phyloP scores from a whole-genome alignment of 2,888 invertebrate species.

The Oxycera nigricornis region DNA sequence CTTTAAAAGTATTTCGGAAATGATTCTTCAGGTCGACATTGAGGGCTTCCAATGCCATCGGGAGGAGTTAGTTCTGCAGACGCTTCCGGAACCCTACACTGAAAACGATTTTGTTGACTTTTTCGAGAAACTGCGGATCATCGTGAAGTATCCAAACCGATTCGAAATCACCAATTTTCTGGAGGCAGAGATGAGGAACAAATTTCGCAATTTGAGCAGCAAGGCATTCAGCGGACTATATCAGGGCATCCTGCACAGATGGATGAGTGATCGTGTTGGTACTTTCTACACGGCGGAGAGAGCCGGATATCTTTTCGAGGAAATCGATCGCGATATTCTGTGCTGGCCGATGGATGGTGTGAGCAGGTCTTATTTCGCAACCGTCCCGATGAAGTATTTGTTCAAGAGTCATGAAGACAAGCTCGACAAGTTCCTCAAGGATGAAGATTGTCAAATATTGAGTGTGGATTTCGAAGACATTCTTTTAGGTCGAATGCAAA shows the following conservation, averaged over 20 bases:
- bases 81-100: not conserved
- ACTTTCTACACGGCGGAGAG: slow-evolving; percentile 17
- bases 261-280: not conserved
- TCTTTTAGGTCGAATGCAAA: not conserved
- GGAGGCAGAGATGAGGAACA: slow-evolving; percentile 5
- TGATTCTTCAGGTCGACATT: not conserved
- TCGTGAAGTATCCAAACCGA: slow-evolving; percentile 12
- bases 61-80: not conserved
- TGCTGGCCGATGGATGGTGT: not conserved
- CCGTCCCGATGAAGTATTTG: not conserved
- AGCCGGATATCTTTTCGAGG: not conserved
- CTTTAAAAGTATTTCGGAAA: not conserved
- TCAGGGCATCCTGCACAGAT: not conserved
- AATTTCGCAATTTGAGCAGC: not conserved
- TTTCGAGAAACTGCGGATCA: not conserved
- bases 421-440: not conserved
- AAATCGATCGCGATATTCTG: not conserved
- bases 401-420: not conserved
- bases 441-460: not conserved
- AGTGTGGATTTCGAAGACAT: slow-evolving; percentile 15
- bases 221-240: not conserved
- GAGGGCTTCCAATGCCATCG: not conserved
- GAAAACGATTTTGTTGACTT: not conserved
- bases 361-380: not conserved
- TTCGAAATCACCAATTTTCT: not conserved